Percentiles rank a stretch among this genome's conserved stretches.
Conservation (phyloP, 2,888 invertebrate species). For the Eupithecia inturbata region DNA sequence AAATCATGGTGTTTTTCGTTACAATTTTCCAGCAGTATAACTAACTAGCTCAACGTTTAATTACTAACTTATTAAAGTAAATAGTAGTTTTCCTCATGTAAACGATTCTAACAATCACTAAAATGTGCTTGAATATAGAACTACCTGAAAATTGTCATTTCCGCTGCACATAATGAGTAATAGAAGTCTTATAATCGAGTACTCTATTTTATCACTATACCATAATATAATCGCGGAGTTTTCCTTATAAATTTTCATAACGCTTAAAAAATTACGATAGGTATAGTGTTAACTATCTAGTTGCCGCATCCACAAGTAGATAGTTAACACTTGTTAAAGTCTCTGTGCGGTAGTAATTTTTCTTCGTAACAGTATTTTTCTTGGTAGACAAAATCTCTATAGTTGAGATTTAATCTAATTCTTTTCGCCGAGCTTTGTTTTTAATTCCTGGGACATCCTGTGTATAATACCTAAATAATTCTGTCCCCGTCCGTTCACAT, state of each 20-base stretch:
- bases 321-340: background rate
- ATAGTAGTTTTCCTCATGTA: background rate
- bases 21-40: background rate
- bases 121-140: background rate
- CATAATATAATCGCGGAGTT: background rate
- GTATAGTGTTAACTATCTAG: no score
- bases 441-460: conserved; percentile 7
- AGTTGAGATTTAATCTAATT: background rate
- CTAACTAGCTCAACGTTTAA: background rate
- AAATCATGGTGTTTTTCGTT: background rate
- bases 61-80: background rate
- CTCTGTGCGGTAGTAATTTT: background rate
- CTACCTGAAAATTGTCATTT: background rate
- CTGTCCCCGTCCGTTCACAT: conserved; percentile 9
- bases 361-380: background rate
- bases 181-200: background rate
- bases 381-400: background rate
- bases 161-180: conserved; percentile 4
- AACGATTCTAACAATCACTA: background rate
- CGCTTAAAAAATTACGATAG: no score
- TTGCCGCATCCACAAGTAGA: no score
- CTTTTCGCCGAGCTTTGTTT: background rate
- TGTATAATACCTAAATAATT: background rate
- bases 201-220: background rate
- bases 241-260: background rate